These are phyloP conservation scores for Anastrepha ludens DNA, from an alignment of 1,140 invertebrate genomes.

Conservation along the genomic window DNA sequence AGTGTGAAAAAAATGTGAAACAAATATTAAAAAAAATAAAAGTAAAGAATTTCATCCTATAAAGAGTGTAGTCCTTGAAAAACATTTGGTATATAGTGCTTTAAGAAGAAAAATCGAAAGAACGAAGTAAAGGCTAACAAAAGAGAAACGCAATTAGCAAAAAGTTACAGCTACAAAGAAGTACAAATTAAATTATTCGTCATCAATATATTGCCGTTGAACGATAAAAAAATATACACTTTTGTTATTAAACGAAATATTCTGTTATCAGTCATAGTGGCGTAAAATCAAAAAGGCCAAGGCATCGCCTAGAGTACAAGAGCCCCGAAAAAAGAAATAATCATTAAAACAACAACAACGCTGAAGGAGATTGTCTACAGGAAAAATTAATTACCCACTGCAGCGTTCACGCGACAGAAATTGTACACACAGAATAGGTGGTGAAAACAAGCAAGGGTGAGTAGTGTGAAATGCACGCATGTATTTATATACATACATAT, in stretches of 20 bases:
- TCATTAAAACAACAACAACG: constrained; percentile 26
- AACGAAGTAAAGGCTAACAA: background rate
- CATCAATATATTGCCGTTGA: constrained; percentile 11
- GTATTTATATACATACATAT: background rate
- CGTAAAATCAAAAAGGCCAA: background rate
- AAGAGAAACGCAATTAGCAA: constrained; percentile 22
- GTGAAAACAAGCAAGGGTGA: background rate
- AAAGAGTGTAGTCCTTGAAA: background rate
- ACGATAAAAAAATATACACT: background rate
- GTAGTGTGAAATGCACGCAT: background rate
- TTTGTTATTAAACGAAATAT: background rate
- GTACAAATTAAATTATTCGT: constrained; percentile 45
- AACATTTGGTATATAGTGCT: background rate
- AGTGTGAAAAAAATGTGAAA: background rate
- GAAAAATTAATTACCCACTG: background rate
- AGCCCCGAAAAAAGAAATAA: background rate
- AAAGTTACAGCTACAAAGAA: constrained; percentile 13
- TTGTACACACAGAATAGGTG: background rate
- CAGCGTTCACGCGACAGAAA: background rate
- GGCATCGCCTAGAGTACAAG: background rate
- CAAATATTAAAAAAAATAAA: background rate
- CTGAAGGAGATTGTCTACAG: background rate
- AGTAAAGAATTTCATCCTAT: background rate
- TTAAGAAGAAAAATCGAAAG: background rate
- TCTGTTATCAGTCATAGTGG: background rate